phyloP scores from a whole-genome alignment of 1,140 invertebrate genomes.

The Bilobella aurantiaca region DNA sequence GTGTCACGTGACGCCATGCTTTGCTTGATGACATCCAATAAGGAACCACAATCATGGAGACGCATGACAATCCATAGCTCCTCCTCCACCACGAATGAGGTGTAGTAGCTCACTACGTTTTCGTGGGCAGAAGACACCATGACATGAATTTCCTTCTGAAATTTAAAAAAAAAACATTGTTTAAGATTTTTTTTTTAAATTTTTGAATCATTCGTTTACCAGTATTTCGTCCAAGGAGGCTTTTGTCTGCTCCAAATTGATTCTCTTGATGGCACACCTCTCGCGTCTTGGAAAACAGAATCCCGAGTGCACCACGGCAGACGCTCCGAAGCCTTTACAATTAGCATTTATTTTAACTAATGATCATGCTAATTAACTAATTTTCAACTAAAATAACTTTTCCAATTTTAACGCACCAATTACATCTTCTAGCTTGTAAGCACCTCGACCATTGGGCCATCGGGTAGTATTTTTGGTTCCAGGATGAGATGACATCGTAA shows the following conservation, averaged over 20 bases:
- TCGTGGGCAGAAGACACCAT: constrained; percentile 98
- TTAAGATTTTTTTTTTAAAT: constrained; percentile 45
- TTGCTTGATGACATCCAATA: constrained; percentile 96
- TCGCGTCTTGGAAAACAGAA: constrained; percentile 84
- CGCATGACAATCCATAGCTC: constrained; percentile 94
- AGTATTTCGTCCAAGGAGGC: constrained; percentile 94
- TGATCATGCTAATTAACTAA: neutral
- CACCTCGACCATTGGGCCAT: constrained; percentile 86
- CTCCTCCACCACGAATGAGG: constrained; percentile 93
- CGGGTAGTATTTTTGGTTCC: too few relatives aligned
- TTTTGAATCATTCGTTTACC: constrained; percentile 42
- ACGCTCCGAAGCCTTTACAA: constrained; percentile 77
- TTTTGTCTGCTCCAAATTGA: constrained; percentile 99
- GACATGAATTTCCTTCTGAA: constrained; percentile 93
- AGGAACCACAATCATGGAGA: constrained; percentile 73
- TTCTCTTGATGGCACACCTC: constrained; percentile 96
- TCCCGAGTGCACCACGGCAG: constrained; percentile 89
- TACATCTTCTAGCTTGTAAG: constrained; percentile 87
- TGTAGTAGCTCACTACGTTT: constrained; percentile 97
- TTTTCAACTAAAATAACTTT: too few relatives aligned
- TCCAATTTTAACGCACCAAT: too few relatives aligned
- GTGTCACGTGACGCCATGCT: constrained; percentile 77
- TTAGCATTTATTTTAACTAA: neutral
- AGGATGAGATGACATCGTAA: too few relatives aligned
- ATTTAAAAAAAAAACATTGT: constrained; percentile 20